Base-by-base conservation (phyloP, 1,140 invertebrate genomes). In the Drosophila littoralis region DNA sequence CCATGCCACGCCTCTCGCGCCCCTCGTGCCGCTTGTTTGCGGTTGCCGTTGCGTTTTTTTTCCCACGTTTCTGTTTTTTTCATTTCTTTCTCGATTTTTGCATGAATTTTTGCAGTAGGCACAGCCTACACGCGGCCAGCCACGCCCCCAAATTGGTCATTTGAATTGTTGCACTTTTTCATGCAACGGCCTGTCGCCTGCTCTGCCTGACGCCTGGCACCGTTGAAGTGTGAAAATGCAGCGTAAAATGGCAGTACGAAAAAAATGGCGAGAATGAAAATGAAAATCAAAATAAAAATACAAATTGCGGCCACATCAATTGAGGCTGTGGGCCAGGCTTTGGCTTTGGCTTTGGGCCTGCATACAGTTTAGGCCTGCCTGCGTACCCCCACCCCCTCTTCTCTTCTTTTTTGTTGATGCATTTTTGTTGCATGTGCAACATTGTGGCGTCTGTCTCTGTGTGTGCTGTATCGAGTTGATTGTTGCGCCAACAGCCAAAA, bases 151-250 rank as follows among this genome's bases (percentile, higher is more conserved):
- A 55, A 50, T 76, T 79, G 79, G 67, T 75, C 82, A 86, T 88
- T 88, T 86, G 82, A 86, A 86, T 86, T 86, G 82, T 86, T 86
- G 82, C 82, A 86, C 82, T 86, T 86, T 86, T 86, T 86, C 22
- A 86, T 86, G 82, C 82, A 48, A 17, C 46, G 10, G 69, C 68
- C 64, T 74, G 81, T 77, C 63, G 75, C 48, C 54, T 48, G 55
- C n/a, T n/a, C 75, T 48, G 69, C 68, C 64, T 74, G 81, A 74
- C 63, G 75, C 48, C 54, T 48, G 55, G 48, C 55, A 54, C 54
- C 71, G 83, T 74, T 88, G 83, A 86, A 86, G 83, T 86, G 83
- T 88, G 83, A 86, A 86, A 86, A 83, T 86, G 83, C 84, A 86
- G 79, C 65, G 57, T 61, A 54, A 40, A 40, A 57, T 43, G 7